A percentile compares a stretch with the other conserved stretches of the same genome.
phyloP scores from a whole-genome alignment of 2,113 vertebrate genomes.

The Lepidothrix coronata region DNA sequence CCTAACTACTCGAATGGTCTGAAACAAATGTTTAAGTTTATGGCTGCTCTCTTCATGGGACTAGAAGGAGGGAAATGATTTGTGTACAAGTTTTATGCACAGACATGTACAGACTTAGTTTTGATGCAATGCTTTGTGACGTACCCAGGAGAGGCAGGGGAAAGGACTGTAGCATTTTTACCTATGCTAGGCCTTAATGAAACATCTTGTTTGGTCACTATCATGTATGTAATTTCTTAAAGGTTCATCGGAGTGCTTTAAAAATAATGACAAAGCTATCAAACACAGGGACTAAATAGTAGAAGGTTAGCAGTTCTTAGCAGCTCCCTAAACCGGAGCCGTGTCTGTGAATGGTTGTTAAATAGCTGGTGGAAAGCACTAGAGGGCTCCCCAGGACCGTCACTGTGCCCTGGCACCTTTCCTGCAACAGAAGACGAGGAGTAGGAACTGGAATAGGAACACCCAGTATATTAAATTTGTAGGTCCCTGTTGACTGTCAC shows the following conservation, averaged over 20 bases:
- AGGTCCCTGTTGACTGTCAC: not conserved
- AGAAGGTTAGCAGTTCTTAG: not conserved
- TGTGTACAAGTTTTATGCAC: not conserved
- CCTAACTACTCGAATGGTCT: not conserved
- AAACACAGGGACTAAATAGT: not conserved
- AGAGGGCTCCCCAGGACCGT: conserved; percentile 61
- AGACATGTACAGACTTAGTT: not conserved
- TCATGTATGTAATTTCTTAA: not conserved
- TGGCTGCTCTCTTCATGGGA: not conserved
- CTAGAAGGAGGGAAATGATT: not conserved
- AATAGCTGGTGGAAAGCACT: conserved; percentile 4
- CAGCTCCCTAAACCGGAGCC: not conserved
- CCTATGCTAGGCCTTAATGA: not conserved
- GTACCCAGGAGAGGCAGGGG: not conserved
- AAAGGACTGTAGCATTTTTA: not conserved
- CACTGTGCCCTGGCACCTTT: not conserved
- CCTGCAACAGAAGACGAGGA: too few relatives aligned
- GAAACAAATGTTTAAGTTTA: not conserved
- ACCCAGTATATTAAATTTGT: not conserved
- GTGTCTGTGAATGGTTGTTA: not conserved
- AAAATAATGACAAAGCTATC: not conserved
- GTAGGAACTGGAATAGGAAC: not conserved
- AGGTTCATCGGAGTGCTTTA: not conserved
- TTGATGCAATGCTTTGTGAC: not conserved
- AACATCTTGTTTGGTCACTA: not conserved